phyloP scores from a whole-genome alignment of 1,140 invertebrate species.

The Orchesella cincta region DNA sequence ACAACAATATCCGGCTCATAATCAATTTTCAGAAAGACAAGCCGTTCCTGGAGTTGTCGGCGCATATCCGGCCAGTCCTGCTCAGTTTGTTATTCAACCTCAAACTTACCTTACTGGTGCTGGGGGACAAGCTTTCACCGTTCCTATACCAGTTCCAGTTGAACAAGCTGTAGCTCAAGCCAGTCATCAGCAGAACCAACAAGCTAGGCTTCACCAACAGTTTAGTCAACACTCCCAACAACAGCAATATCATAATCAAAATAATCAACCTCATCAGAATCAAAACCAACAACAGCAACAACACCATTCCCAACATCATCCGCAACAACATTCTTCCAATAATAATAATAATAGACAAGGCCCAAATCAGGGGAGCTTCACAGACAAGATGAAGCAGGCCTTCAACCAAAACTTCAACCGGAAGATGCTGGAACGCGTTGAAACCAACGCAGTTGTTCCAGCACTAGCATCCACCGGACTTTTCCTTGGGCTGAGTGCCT shows the following conservation, averaged over 20 bases:
- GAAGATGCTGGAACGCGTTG: slow-evolving; percentile 65
- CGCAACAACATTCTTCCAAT: slow-evolving; percentile 33
- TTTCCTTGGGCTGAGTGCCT: slow-evolving; percentile 73
- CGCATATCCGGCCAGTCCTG: neutral
- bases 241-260: neutral
- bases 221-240: slow-evolving; percentile 32
- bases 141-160: slow-evolving; percentile 23
- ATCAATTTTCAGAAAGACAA: slow-evolving; percentile 26
- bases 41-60: neutral
- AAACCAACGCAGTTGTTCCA: slow-evolving; percentile 59
- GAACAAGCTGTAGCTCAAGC: neutral
- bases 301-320: slow-evolving; percentile 22
- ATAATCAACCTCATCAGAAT: neutral
- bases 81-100: slow-evolving; percentile 20
- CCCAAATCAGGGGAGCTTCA: slow-evolving; percentile 26
- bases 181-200: neutral
- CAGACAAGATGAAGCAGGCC: slow-evolving; percentile 46
- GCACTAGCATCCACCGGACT: slow-evolving; percentile 72
- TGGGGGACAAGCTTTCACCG: slow-evolving; percentile 17
- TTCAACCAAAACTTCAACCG: slow-evolving; percentile 54
- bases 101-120: slow-evolving; percentile 19
- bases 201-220: neutral
- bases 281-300: slow-evolving; percentile 32
- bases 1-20: neutral
- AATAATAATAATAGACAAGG: neutral